phyloP scores from a whole-genome alignment of 2,888 invertebrate species.

The Julus scanicus region DNA sequence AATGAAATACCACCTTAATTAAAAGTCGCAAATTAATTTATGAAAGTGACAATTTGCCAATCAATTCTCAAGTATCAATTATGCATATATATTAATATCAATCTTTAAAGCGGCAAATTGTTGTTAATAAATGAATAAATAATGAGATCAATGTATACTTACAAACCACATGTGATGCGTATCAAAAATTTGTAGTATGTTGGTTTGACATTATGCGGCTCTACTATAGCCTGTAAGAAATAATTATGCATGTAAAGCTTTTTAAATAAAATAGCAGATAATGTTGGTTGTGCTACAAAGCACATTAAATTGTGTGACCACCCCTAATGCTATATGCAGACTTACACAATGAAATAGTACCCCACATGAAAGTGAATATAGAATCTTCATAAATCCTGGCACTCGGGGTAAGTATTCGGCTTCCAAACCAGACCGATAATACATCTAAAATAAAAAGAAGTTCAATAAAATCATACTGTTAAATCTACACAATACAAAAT shows the following conservation, averaged over 20 bases:
- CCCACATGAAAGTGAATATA: slow-evolving; percentile 82
- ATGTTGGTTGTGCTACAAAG: neutral
- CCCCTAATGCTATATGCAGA: neutral
- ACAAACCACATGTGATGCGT: slow-evolving; percentile 75
- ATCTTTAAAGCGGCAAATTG: neutral
- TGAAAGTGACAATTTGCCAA: too few relatives aligned
- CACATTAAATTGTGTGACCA: neutral
- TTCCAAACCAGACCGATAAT: slow-evolving; percentile 78
- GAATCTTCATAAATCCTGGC: slow-evolving; percentile 76
- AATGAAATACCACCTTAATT: too few relatives aligned
- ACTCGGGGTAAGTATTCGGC: slow-evolving; percentile 75
- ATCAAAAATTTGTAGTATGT: slow-evolving; percentile 86
- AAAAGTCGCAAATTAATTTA: too few relatives aligned
- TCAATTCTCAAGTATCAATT: too few relatives aligned
- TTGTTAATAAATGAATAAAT: neutral
- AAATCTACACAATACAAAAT: too few relatives aligned
- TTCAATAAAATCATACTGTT: too few relatives aligned
- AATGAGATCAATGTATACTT: slow-evolving; percentile 57
- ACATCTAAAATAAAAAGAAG: slow-evolving; percentile 70
- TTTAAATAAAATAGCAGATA: neutral
- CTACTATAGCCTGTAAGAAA: slow-evolving; percentile 72
- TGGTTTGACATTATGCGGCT: slow-evolving; percentile 80
- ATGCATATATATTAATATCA: too few relatives aligned
- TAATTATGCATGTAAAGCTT: neutral
- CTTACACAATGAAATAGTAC: slow-evolving; percentile 76